Conservation (phyloP, 2,888 invertebrate species). For the Thelaira solivaga region DNA sequence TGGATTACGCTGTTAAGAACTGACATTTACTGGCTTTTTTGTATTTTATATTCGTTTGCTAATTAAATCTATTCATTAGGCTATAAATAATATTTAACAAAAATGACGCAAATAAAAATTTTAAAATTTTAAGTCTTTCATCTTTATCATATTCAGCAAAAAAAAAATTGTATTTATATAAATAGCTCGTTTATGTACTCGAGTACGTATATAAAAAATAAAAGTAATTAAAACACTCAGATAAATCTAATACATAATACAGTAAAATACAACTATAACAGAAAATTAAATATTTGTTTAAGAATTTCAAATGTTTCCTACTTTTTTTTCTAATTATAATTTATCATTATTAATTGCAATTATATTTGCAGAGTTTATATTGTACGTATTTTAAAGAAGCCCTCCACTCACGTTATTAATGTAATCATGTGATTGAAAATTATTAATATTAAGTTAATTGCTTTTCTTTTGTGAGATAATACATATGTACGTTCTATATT, state of each 20-base stretch:
- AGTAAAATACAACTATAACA: no score
- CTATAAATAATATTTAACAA: conserved; percentile 7
- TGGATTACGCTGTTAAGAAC: neutral
- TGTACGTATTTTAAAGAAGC: no score
- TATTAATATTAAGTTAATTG: no score
- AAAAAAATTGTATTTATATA: no score
- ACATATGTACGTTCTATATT: no score
- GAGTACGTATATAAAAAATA: conserved; percentile 7
- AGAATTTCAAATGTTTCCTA: neutral
- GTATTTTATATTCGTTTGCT: conserved; percentile 15
- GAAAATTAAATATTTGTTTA: conserved; percentile 18
- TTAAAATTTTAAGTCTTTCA: neutral
- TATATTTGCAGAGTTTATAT: conserved; percentile 33
- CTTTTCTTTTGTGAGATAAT: no score
- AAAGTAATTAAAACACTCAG: neutral
- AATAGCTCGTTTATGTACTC: no score
- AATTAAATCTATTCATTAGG: neutral
- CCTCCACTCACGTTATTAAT: no score
- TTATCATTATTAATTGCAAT: neutral
- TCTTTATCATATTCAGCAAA: neutral
- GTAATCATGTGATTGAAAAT: no score
- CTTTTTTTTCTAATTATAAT: no score
- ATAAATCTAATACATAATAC: conserved; percentile 16
- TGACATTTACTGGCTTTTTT: neutral
- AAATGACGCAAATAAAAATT: conserved; percentile 21